These are phyloP conservation scores for Eupithecia centaureata DNA, from an alignment of 2,888 invertebrate species.

Conservation along the genomic window DNA sequence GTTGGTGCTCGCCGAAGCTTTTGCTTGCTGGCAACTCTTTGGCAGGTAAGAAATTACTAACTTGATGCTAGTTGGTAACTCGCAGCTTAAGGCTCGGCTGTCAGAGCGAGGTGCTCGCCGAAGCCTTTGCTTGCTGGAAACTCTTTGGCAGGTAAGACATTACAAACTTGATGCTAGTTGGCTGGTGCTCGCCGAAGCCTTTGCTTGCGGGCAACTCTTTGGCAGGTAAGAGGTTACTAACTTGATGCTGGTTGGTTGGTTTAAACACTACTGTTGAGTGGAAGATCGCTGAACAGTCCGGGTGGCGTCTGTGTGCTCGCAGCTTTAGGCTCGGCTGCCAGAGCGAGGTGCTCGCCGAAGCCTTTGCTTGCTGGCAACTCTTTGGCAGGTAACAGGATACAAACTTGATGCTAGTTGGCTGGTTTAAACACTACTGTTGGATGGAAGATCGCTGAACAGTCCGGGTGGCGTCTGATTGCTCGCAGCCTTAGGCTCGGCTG, in stretches of 20 bases:
- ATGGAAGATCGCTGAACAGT: neutral
- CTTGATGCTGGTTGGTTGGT: too few relatives aligned
- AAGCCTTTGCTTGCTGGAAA: conserved; percentile 89
- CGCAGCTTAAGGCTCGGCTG: conserved; percentile 92
- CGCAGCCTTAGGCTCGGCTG: neutral
- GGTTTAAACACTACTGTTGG: too few relatives aligned
- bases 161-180: too few relatives aligned
- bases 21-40: neutral
- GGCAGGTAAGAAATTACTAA: too few relatives aligned
- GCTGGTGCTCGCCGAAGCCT: neutral
- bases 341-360: conserved; percentile 85
- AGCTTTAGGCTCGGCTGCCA: conserved; percentile 91
- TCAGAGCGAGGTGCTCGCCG: conserved; percentile 86
- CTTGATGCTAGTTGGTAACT: too few relatives aligned
- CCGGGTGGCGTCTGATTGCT: neutral
- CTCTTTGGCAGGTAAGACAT: conserved; percentile 89
- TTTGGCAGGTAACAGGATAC: conserved; percentile 89
- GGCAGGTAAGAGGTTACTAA: too few relatives aligned
- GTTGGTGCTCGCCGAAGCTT: neutral
- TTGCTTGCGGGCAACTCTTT: neutral
- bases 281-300: conserved; percentile 85
- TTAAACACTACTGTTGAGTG: too few relatives aligned
- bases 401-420: too few relatives aligned
- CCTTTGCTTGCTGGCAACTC: conserved; percentile 90
- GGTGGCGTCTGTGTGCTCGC: conserved; percentile 89